phyloP scores from a whole-genome alignment of 2,113 vertebrate species.

The Rostratula benghalensis region DNA sequence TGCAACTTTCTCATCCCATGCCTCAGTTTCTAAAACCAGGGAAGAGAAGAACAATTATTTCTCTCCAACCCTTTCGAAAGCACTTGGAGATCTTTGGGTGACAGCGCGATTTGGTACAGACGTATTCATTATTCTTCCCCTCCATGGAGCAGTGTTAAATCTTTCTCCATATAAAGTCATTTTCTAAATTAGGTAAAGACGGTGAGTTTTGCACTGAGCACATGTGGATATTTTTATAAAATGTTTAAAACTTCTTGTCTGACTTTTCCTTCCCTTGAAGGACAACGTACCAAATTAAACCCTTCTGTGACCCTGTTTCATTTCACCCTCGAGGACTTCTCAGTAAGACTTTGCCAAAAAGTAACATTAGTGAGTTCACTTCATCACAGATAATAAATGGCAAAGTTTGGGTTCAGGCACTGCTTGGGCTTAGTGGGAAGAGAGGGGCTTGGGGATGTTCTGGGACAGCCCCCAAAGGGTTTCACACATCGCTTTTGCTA shows the following conservation, averaged over 20 bases:
- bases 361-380: neutral
- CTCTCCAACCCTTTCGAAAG: constrained; percentile 38
- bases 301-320: constrained; percentile 44
- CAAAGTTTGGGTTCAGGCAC: neutral
- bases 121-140: constrained; percentile 61
- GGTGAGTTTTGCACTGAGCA: constrained; percentile 63
- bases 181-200: constrained; percentile 71
- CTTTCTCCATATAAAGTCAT: constrained; percentile 65
- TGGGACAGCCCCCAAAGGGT: neutral
- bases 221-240: constrained; percentile 70
- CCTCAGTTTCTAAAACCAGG: constrained; percentile 63
- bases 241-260: constrained; percentile 64
- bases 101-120: constrained; percentile 33
- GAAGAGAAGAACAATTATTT: constrained; percentile 50
- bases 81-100: constrained; percentile 41
- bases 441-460: neutral
- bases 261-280: constrained; percentile 61
- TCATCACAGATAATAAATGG: neutral
- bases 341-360: constrained; percentile 27
- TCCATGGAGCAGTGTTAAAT: constrained; percentile 53
- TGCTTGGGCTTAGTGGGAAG: neutral
- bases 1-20: constrained; percentile 42
- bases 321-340: constrained; percentile 35
- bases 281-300: constrained; percentile 55
- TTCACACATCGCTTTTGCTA: neutral